Evolutionary conservation across 23 tunicate species (phyloP).

Genomic region (Aplidium turbinatum): DNA sequence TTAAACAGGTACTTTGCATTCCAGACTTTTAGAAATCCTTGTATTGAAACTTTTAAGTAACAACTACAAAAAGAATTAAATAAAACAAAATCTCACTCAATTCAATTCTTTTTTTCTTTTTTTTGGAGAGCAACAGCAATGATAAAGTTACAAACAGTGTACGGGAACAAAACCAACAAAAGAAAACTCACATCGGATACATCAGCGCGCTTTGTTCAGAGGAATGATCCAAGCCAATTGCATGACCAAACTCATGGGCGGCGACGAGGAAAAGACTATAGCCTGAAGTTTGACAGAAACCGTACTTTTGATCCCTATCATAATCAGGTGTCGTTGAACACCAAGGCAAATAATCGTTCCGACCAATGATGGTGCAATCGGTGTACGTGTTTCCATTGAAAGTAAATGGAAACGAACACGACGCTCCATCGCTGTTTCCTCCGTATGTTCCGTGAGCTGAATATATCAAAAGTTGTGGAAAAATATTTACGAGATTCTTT

Average conservation of each 20-base stretch:
- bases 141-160: no score
- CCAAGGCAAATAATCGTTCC: constrained; percentile 73
- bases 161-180: no score
- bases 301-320: constrained; percentile 75
- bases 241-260: constrained; percentile 96
- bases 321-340: constrained; percentile 82
- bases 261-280: constrained; percentile 92
- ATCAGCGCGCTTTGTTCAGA: constrained; percentile 61
- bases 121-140: no score
- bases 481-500: no score
- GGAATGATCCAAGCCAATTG: constrained; percentile 94
- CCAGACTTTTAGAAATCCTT: no score
- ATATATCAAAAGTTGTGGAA: no score
- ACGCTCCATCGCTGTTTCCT: constrained; percentile 83
- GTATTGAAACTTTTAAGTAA: no score
- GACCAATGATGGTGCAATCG: constrained; percentile 77
- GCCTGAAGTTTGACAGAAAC: constrained; percentile 77
- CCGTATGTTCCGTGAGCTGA: constrained; percentile 84
- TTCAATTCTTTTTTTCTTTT: no score
- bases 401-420: constrained; percentile 81
- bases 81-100: no score
- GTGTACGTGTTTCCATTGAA: constrained; percentile 76
- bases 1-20: no score
- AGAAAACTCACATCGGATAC: constrained; percentile 85
- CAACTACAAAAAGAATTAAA: no score